Percentiles rank a stretch among this genome's conserved stretches.
These are phyloP conservation scores for Berghia stephanieae DNA, from an alignment of 1,140 invertebrate species.

Conservation along the genomic window DNA sequence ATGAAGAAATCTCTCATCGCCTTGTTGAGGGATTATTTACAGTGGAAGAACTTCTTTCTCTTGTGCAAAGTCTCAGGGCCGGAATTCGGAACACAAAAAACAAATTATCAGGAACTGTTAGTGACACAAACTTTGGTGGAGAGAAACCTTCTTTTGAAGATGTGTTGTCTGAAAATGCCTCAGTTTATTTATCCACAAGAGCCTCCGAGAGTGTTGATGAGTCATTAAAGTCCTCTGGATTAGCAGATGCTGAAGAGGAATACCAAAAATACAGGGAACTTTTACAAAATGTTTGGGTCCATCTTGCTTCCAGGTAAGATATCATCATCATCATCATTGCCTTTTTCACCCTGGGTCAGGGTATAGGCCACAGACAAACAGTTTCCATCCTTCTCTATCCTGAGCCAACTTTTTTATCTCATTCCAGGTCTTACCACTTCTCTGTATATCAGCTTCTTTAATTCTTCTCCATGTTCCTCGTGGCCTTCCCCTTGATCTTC, in stretches of 20 bases:
- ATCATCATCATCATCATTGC: no score
- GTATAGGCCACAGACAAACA: no score
- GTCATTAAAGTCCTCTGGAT: constrained; percentile 21
- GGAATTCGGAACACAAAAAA: not conserved
- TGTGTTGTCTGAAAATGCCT: constrained; percentile 5
- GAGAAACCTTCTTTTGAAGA: not conserved
- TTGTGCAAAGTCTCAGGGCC: not conserved
- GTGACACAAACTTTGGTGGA: not conserved
- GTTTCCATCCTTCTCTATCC: no score
- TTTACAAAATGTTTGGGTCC: constrained; percentile 77
- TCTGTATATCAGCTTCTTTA: no score
- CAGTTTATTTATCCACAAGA: not conserved
- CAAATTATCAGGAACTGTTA: not conserved
- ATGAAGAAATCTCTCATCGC: constrained; percentile 45
- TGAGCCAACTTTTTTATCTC: no score
- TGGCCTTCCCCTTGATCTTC: no score
- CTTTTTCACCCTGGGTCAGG: no score
- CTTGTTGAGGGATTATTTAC: constrained; percentile 71
- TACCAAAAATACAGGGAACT: constrained; percentile 62
- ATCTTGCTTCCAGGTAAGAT: constrained; percentile 71
- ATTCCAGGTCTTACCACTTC: no score
- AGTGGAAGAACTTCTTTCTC: constrained; percentile 69
- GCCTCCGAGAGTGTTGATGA: not conserved
- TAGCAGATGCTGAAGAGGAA: not conserved
- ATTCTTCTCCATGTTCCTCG: no score